Evolutionary conservation across 2,888 invertebrate species (phyloP).

Genomic region (Meliscaeva auricollis): DNA sequence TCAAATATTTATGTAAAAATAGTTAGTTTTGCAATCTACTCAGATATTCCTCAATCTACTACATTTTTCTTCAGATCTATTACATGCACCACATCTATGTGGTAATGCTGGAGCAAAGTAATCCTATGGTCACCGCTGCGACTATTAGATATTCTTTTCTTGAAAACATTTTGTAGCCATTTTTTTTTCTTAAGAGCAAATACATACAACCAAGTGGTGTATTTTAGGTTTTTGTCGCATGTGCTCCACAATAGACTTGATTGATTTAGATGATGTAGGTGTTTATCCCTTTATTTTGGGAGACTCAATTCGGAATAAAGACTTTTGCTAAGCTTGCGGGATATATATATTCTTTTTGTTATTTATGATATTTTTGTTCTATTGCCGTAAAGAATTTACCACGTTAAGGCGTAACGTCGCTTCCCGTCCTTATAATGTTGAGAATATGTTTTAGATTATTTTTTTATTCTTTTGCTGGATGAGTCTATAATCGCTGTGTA

Average conservation of each 20-base stretch:
- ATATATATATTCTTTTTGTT: not conserved
- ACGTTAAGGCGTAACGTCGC: not conserved
- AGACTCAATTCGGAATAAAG: not conserved
- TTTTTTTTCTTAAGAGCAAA: not conserved
- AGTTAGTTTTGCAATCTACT: too few species aligned
- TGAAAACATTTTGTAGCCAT: not conserved
- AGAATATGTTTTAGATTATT: not conserved
- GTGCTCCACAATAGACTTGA: not conserved
- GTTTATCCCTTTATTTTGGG: slow-evolving; percentile 7
- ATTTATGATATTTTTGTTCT: slow-evolving; percentile 24
- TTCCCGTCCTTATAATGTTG: not conserved
- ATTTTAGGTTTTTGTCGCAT: not conserved
- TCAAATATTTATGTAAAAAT: too few species aligned
- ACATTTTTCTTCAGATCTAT: too few species aligned
- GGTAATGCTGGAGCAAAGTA: too few species aligned
- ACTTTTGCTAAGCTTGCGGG: slow-evolving; percentile 6
- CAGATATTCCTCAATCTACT: too few species aligned
- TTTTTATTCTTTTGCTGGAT: not conserved
- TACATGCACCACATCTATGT: too few species aligned
- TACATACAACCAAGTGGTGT: not conserved
- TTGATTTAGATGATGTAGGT: slow-evolving; percentile 32
- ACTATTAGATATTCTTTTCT: too few species aligned
- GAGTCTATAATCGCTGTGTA: too few species aligned
- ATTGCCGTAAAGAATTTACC: not conserved
- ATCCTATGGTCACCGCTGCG: too few species aligned